Percentiles rank a stretch among this genome's conserved stretches.
These are phyloP conservation scores for Drosophila fungiperda DNA, from an alignment of 2,888 invertebrate species.

Conservation along the genomic window DNA sequence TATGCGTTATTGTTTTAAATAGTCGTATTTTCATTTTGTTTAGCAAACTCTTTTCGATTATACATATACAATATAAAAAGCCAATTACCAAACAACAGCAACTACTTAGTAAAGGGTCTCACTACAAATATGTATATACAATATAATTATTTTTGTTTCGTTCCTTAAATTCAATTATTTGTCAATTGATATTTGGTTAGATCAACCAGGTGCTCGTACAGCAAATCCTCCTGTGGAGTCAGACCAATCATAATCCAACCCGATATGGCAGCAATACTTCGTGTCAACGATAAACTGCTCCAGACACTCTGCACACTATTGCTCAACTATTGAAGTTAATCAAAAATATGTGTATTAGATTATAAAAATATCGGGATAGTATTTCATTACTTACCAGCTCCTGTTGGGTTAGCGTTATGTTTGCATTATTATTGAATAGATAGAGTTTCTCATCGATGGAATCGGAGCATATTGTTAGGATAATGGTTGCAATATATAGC, in stretches of 20 bases:
- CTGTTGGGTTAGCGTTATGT: conserved; percentile 82
- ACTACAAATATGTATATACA: conserved; percentile 48
- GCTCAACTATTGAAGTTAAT: conserved; percentile 79
- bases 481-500: conserved; percentile 85
- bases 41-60: conserved; percentile 60
- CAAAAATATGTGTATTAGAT: neutral
- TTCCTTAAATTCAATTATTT: conserved; percentile 83
- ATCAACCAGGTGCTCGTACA: conserved; percentile 86
- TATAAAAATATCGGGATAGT: neutral
- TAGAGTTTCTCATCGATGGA: conserved; percentile 84
- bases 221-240: conserved; percentile 86
- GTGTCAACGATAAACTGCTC: conserved; percentile 86
- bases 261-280: conserved; percentile 86
- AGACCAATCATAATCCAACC: conserved; percentile 87
- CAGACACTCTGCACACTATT: conserved; percentile 85
- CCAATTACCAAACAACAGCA: conserved; percentile 71
- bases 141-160: conserved; percentile 30
- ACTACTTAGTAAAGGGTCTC: conserved; percentile 55
- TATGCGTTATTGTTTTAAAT: conserved; percentile 50
- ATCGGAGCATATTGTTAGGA: conserved; percentile 85
- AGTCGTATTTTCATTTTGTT: conserved; percentile 3
- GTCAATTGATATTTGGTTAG: conserved; percentile 85
- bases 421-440: conserved; percentile 81
- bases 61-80: conserved; percentile 68
- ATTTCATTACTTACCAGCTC: conserved; percentile 81